Conservation (phyloP, 2,113 vertebrate species). For the Callospermophilus lateralis region DNA sequence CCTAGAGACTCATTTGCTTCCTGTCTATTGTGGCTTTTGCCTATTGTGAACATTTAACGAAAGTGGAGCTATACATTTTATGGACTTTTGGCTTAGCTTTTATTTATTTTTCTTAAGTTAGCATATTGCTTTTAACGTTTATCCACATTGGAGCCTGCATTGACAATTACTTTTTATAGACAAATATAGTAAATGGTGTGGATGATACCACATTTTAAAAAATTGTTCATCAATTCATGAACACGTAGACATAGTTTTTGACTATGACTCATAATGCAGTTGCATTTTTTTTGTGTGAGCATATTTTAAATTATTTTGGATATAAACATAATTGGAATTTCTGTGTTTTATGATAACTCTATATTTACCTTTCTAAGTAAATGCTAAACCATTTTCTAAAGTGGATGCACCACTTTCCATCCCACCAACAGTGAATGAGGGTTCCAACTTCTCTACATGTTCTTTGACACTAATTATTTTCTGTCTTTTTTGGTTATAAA, state of each 20-base stretch:
- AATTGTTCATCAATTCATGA: too few species aligned
- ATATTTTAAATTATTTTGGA: neutral
- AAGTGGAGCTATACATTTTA: neutral
- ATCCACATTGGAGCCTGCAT: neutral
- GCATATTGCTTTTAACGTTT: neutral
- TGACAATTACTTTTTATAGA: neutral
- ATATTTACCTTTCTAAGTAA: neutral
- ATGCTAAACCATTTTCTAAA: neutral
- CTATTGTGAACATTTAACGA: neutral
- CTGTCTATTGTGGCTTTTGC: neutral
- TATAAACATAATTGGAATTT: neutral
- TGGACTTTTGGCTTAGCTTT: neutral
- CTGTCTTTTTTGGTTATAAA: neutral
- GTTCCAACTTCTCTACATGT: neutral
- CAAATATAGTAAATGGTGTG: neutral
- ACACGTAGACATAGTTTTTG: neutral
- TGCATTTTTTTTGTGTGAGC: neutral
- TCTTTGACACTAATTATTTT: neutral
- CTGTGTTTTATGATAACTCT: neutral
- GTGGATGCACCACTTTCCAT: neutral
- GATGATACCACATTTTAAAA: neutral
- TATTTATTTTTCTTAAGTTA: neutral
- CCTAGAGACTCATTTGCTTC: neutral
- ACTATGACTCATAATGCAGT: neutral
- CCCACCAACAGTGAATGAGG: neutral